Evolutionary conservation across 2,888 invertebrate species (phyloP).

Genomic region (Cataglyphis livida): DNA sequence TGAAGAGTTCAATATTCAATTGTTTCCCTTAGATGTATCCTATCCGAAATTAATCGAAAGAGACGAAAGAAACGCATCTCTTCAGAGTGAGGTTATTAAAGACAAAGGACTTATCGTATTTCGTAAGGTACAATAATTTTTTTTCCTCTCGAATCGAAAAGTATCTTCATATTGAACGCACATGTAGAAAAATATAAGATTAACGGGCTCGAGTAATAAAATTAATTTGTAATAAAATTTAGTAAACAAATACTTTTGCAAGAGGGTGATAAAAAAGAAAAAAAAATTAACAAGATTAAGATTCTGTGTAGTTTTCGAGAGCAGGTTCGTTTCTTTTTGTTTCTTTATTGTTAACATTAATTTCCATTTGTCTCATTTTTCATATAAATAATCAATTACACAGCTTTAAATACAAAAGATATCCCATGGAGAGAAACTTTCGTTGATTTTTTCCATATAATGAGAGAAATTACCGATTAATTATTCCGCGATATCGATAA

Average conservation of each 20-base stretch:
- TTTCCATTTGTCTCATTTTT: background rate
- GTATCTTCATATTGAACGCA: background rate
- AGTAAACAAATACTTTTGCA: background rate
- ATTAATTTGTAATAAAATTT: background rate
- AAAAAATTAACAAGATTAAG: background rate
- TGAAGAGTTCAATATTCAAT: background rate
- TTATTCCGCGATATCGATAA: background rate
- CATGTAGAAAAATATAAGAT: background rate
- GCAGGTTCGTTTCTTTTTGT: background rate
- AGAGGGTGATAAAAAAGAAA: background rate
- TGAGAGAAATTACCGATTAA: background rate
- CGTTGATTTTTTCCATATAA: background rate
- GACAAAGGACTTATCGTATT: background rate
- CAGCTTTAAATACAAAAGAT: background rate
- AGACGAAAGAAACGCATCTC: background rate
- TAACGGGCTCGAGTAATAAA: background rate
- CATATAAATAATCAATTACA: background rate
- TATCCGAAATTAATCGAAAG: background rate
- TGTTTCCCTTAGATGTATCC: background rate
- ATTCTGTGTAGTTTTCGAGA: background rate
- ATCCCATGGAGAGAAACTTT: background rate
- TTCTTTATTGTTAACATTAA: background rate
- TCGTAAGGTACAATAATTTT: background rate
- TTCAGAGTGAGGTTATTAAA: background rate
- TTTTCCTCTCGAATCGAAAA: background rate